Base-by-base conservation (phyloP, 2,113 vertebrate genomes). In the Limanda limanda region DNA sequence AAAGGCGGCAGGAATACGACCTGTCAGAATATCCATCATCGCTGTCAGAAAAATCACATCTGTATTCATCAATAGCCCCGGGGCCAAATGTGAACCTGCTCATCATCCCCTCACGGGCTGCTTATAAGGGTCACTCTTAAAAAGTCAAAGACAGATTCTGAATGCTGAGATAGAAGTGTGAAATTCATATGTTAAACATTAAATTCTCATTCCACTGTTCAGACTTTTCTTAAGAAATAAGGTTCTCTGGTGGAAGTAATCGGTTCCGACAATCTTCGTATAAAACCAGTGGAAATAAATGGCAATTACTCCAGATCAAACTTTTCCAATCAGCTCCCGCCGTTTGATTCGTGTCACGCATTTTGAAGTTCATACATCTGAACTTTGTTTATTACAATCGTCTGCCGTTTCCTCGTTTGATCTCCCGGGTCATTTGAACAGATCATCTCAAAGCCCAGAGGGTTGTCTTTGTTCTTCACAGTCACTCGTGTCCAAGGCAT, bases 1-100 rank as follows among this genome's bases (percentile, higher is more conserved):
- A 77, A 62, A 62, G 59, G 71, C 63, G 81, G 55, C 59, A 68
- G 62, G 48, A 66, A 78, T 61, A 72, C 52, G 62, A 82, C 1
- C 72, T 71, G 81, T 89, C 85, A 89, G 80, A 81, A 74, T 86
- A 91, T 91, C 92, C 88, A 89, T 92, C 88, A 89, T 76, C 4
- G 6, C 83, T 87, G 85, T 91, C 84, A 89, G 84, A 87, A 83
- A 84, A 78, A 72, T 75, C 88, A 83, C 82, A 91, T 92, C 81
- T 85, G 85, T 90, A 92, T 92, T 91, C 90, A 82, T 81, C 84
- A 86, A 60, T 56, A 81, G 77, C 57, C 45, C 20, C 14, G 14
- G 78, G 71, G 74, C 71, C 79, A 85, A 92, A 90, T 89, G 84
- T 90, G 81, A 85, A 77, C 71, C 76, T 85, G 76, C 88, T 91